Conservation (phyloP, 2,888 invertebrate species). For the Andrena flavipes region DNA sequence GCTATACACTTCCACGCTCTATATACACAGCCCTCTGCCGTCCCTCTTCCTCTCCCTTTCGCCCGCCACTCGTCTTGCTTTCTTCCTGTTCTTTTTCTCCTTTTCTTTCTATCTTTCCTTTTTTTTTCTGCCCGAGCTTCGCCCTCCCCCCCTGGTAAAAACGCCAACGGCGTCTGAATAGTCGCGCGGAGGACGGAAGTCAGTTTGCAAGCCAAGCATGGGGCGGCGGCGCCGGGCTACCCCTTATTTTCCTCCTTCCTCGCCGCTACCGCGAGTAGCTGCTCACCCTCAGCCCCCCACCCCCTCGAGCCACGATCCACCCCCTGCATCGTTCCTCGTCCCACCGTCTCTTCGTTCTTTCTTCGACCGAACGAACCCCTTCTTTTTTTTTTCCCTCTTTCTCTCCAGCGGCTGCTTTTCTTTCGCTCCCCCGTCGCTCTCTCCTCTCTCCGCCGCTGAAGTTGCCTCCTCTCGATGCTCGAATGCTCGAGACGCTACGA, state of each 20-base stretch:
- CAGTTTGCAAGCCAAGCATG: conserved; percentile 84
- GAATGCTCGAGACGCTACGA: conserved; percentile 78
- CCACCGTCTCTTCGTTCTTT: conserved; percentile 55
- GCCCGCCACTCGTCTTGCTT: conserved; percentile 41
- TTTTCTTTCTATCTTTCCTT: neutral
- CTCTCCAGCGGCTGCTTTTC: conserved; percentile 43
- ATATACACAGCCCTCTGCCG: conserved; percentile 58
- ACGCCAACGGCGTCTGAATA: conserved; percentile 82
- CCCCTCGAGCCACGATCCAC: conserved; percentile 37
- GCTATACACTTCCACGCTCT: conserved; percentile 52
- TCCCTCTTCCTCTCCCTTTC: conserved; percentile 58
- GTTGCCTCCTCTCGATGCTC: conserved; percentile 71
- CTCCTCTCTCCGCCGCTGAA: conserved; percentile 52
- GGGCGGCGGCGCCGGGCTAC: conserved; percentile 82
- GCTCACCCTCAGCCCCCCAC: conserved; percentile 52
- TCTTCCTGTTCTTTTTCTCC: conserved; percentile 59
- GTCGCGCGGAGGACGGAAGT: conserved; percentile 84
- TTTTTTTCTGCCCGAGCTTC: conserved; percentile 60
- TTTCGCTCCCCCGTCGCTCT: conserved; percentile 57
- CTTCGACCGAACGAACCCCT: conserved; percentile 49
- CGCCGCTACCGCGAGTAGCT: conserved; percentile 68
- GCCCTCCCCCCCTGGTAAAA: conserved; percentile 70
- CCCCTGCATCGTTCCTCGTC: conserved; percentile 4
- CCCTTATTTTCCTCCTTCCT: conserved; percentile 82
- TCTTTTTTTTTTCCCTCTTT: conserved; percentile 58